phyloP scores from a whole-genome alignment of 2,888 invertebrate genomes.

The Ochlodes sylvanus region DNA sequence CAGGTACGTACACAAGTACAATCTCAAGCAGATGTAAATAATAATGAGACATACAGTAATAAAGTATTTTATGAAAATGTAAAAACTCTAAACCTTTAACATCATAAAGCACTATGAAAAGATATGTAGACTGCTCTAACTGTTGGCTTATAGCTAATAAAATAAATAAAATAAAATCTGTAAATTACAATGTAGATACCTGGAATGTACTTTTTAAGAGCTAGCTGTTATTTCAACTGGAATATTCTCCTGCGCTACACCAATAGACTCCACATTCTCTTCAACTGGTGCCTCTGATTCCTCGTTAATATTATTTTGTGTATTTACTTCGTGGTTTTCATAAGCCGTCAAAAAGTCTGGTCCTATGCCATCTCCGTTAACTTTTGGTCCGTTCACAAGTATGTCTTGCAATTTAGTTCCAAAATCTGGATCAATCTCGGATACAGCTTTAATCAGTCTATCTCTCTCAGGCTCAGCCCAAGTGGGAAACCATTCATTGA shows the following conservation, averaged over 20 bases:
- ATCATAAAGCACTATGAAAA: slow-evolving; percentile 3
- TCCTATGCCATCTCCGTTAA: slow-evolving; percentile 74
- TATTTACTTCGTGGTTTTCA: slow-evolving; percentile 53
- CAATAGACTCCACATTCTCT: slow-evolving; percentile 45
- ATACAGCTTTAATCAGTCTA: slow-evolving; percentile 87
- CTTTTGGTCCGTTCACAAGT: slow-evolving; percentile 60
- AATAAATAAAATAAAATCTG: slow-evolving; percentile 37
- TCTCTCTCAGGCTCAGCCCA: slow-evolving; percentile 91
- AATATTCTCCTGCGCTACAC: slow-evolving; percentile 60
- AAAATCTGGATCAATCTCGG: slow-evolving; percentile 89
- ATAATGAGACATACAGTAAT: neutral
- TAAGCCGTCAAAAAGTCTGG: slow-evolving; percentile 31
- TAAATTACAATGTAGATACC: slow-evolving; percentile 23
- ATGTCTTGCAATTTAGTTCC: slow-evolving; percentile 87
- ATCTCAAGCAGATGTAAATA: neutral
- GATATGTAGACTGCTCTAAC: slow-evolving; percentile 11
- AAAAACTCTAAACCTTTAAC: slow-evolving; percentile 3
- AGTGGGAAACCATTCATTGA: slow-evolving; percentile 92
- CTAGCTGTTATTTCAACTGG: slow-evolving; percentile 75
- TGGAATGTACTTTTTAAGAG: slow-evolving; percentile 56
- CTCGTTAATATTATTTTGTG: slow-evolving; percentile 23
- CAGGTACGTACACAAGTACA: slow-evolving; percentile 32
- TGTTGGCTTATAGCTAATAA: slow-evolving; percentile 23
- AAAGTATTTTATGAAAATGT: neutral
- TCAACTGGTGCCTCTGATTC: slow-evolving; percentile 47